Evolutionary conservation across 2,797 vertebrate species (phyloP), one percentile per base, ranked within the genome.

Genomic region (Ptychobarbus kaznakovi): DNA sequence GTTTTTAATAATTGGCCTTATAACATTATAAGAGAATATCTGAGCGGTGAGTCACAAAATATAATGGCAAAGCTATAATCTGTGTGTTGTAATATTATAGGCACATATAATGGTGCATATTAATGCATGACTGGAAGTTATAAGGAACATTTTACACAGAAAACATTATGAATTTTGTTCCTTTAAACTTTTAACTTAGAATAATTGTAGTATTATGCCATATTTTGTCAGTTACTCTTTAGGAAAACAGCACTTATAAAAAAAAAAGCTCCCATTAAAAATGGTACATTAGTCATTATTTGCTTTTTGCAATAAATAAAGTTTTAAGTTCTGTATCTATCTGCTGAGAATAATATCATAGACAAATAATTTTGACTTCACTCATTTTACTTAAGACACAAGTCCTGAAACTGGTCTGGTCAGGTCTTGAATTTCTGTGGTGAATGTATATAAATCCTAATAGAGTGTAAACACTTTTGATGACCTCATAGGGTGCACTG

Each of bases 401-500:
- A 65, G 13, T 65, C 40, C 69, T 73, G n/a, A 16, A 46, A 25
- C n/a, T 15, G 6, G 38, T 72, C 69, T 72, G 18, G 38, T 40
- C 4, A 12, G 22, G n/a, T 46, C 18, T 66, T 65, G 25, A 32
- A 7, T 66, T 66, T 20, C 10, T 68, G 28, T 28, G 15, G 74
- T 79, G 40, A 66, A 49, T 38, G 40, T 44, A 25, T 35, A 75
- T 35, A 49, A 35, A 51, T 49, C 15, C 25, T 46, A n/a, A 35
- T 15, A 38, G 69, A 11, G 72, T 65, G 28, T 38, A 51, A 83
- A 78, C 72, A 22, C n/a, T n/a, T 53, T 46, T 25, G 40, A 77
- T 70, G 22, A 73, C 32, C 76, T 22, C 38, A 81, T 87, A 85
- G 89, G 65, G 87, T 88, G 88, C 88, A 79, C 69, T 93, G 93